phyloP scores from a whole-genome alignment of 2,888 invertebrate species.

The Silvanus unidentatus region DNA sequence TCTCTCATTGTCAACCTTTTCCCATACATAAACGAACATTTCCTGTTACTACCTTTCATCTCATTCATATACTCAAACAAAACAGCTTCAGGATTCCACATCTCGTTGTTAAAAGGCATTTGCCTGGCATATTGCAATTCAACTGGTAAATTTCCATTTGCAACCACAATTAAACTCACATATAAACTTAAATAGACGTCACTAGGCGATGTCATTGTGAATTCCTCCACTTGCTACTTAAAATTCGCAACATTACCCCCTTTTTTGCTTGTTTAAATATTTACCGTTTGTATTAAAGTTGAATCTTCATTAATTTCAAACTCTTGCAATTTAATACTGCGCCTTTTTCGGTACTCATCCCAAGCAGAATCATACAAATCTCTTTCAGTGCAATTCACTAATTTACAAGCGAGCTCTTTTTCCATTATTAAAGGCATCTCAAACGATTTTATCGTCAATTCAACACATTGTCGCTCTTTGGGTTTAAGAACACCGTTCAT shows the following conservation, averaged over 20 bases:
- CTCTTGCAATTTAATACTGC: constrained; percentile 32
- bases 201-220: no score
- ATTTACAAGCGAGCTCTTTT: constrained; percentile 37
- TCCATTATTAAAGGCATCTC: constrained; percentile 35
- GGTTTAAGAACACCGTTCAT: constrained; percentile 39
- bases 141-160: not conserved
- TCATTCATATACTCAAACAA: no score
- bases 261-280: no score
- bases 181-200: not conserved
- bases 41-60: no score
- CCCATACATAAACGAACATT: no score
- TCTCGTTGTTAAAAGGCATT: no score
- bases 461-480: constrained; percentile 36
- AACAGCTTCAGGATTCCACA: no score
- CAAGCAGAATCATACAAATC: not conserved
- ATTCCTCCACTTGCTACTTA: no score
- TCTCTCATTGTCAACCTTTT: no score
- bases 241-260: no score
- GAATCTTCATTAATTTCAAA: constrained; percentile 45
- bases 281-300: no score
- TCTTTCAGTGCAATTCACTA: constrained; percentile 36
- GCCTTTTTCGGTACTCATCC: constrained; percentile 20
- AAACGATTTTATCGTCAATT: constrained; percentile 36
- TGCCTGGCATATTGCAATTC: no score
- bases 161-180: not conserved